These are phyloP conservation scores for Sceloporus undulatus DNA, from an alignment of 2,113 vertebrate species.

Conservation along the genomic window DNA sequence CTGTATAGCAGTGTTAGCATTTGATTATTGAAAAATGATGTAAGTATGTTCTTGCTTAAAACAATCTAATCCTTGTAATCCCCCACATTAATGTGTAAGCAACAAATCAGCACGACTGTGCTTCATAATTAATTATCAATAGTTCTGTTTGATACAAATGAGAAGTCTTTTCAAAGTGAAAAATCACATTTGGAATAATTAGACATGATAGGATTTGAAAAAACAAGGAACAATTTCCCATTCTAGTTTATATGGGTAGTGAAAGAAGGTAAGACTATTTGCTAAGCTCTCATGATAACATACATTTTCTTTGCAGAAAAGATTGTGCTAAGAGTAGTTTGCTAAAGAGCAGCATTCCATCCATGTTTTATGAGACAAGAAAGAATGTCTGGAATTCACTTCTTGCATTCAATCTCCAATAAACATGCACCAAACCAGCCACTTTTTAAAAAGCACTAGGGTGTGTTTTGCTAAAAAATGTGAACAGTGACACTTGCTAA, in stretches of 20 bases:
- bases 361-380: conserved; percentile 69
- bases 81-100: not conserved
- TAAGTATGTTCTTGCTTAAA: not conserved
- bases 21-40: not conserved
- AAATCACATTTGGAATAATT: not conserved
- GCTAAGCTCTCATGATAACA: not conserved
- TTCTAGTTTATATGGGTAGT: not conserved
- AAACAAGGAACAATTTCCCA: not conserved
- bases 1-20: too few species aligned
- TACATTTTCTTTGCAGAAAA: not conserved
- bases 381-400: conserved; percentile 78
- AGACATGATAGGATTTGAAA: not conserved
- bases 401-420: conserved; percentile 71
- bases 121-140: not conserved
- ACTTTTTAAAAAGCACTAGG: not conserved
- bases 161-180: conserved; percentile 5
- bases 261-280: not conserved
- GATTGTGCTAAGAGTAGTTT: conserved; percentile 50
- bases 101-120: not conserved
- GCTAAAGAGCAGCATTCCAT: conserved; percentile 71
- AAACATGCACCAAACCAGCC: conserved; percentile 49
- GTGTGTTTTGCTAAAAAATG: not conserved
- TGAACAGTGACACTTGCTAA: not conserved
- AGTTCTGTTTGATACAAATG: not conserved
- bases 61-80: not conserved